Evolutionary conservation across 2,797 vertebrate species (phyloP).

Genomic region (Darevskia nairensis): DNA sequence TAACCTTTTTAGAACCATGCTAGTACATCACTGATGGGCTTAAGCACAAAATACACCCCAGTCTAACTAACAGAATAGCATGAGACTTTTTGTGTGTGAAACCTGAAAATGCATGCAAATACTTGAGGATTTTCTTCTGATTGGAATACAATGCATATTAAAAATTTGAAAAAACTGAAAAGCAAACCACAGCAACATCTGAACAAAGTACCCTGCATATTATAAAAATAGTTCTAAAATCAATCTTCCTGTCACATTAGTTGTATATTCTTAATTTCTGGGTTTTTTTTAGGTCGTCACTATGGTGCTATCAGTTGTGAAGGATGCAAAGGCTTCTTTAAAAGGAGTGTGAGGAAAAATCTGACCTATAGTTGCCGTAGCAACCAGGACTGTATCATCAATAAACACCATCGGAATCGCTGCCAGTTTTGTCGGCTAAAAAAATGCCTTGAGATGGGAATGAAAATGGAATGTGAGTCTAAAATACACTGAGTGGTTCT

Average conservation of each 20-base stretch:
- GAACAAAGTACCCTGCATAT: conserved; percentile 20
- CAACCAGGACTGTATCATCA: conserved; percentile 97
- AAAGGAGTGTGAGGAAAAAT: conserved; percentile 97
- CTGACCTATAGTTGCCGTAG: conserved; percentile 98
- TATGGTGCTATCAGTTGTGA: conserved; percentile 99
- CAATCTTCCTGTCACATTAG: conserved; percentile 24
- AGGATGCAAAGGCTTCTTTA: conserved; percentile 99
- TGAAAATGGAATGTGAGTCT: conserved; percentile 99
- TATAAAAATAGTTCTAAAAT: conserved; percentile 35
- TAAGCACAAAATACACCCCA: conserved; percentile 7
- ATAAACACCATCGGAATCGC: conserved; percentile 98
- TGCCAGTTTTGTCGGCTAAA: conserved; percentile 97
- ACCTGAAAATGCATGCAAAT: conserved; percentile 16
- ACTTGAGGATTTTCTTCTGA: conserved; percentile 24
- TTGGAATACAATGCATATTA: neutral
- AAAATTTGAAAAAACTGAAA: conserved; percentile 39
- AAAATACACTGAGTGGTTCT: neutral
- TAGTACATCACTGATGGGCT: neutral
- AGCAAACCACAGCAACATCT: conserved; percentile 32
- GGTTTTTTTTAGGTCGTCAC: conserved; percentile 88
- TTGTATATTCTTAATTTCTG: conserved; percentile 37
- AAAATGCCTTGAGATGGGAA: conserved; percentile 98
- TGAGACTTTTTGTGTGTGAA: neutral
- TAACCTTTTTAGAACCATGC: neutral
- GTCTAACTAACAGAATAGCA: neutral